Evolutionary conservation across 2,888 invertebrate genomes (phyloP), one percentile per base, ranked within the genome.

Genomic region (Dusona sp.): DNA sequence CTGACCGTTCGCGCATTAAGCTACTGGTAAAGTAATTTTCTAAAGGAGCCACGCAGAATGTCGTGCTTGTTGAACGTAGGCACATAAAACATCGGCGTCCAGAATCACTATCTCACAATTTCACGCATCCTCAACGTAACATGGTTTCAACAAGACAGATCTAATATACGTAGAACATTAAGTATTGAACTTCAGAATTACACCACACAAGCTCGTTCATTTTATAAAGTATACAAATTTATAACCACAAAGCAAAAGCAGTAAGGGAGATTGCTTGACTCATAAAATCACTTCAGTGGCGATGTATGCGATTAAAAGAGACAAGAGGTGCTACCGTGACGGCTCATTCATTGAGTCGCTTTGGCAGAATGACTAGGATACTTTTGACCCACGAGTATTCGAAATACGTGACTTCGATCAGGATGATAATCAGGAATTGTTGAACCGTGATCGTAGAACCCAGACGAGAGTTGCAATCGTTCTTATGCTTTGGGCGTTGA

Each of bases 11-110:
- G 86, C 75, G 67, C 87, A 84, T 88, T 79, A 85, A 85, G 82
- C 84, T 45, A 89, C 80, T 81, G 84, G 68, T 79, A 70, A 91
- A 90, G 91, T 90, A 92, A 93, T 93, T 93, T 92, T 92, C 91
- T 89, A 86, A 91, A 93, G 91, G 91, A 92, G 90, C 90, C 90
- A 90, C 90, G 90, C 90, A 90, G 90, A 92, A 89, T 89, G 83
- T 88, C 89, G 89, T 85, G 81, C 64, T 72, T 61, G 85, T 79
- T 84, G 54, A 80, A 78, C 73, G 73, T 65, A 54, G 22, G 19
- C 61, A 45, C 54, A 64, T 51, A 64, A 68, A 81, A 45, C 61
- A 16, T 72, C 45, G 45, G 1, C 33, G 19, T 73, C 29, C 19
- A 54, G 54, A 84, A 70, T 70, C 74, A 38, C 73, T 25, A 33